A percentile compares a stretch with the other conserved stretches of the same genome.
Evolutionary conservation across 1,140 invertebrate species (phyloP).

Genomic region (Drosophila micromelanica): DNA sequence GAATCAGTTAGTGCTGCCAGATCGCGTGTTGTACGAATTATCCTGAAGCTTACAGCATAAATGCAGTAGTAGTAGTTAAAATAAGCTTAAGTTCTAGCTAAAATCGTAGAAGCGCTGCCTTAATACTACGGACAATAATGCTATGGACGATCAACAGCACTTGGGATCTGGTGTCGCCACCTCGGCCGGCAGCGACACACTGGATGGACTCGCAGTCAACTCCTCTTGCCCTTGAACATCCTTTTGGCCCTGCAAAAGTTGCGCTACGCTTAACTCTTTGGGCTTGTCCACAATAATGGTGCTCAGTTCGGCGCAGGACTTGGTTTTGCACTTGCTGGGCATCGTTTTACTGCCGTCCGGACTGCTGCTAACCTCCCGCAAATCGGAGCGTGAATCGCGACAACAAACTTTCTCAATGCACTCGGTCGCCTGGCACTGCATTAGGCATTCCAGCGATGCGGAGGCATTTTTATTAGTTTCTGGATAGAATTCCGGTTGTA

Average conservation of each 20-base stretch:
- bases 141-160: conserved; percentile 23
- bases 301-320: conserved; percentile 62
- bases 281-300: conserved; percentile 57
- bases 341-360: conserved; percentile 34
- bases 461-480: conserved; percentile 62
- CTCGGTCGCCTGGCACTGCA: conserved; percentile 72
- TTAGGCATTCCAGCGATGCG: conserved; percentile 71
- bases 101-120: conserved; percentile 63
- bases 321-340: conserved; percentile 41
- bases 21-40: neutral
- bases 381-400: conserved; percentile 69
- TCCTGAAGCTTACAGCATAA: conserved; percentile 9
- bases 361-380: conserved; percentile 65
- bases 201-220: conserved; percentile 22
- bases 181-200: conserved; percentile 13
- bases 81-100: conserved; percentile 64
- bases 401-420: conserved; percentile 80
- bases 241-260: conserved; percentile 39
- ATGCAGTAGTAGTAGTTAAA: conserved; percentile 33
- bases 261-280: conserved; percentile 54
- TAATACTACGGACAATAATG: conserved; percentile 32
- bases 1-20: neutral
- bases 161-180: conserved; percentile 21
- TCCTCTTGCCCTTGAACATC: neutral
- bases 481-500: conserved; percentile 90